Evolutionary conservation across 2,888 invertebrate genomes (phyloP).

Genomic region (Calameuta filiformis): DNA sequence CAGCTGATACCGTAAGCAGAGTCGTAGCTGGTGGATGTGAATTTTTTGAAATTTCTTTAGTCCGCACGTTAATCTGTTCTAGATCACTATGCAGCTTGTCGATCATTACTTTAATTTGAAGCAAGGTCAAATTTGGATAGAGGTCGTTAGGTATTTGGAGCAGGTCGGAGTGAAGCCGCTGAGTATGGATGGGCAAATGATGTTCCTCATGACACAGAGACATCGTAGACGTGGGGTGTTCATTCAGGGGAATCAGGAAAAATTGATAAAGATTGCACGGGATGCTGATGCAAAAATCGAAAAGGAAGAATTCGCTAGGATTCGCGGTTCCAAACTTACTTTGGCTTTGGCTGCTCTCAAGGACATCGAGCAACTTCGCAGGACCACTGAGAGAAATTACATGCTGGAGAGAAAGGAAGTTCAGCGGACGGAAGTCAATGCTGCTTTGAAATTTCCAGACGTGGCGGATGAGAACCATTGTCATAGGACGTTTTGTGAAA

Average conservation of each 20-base stretch:
- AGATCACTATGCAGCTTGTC: conserved; percentile 64
- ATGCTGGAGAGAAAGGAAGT: conserved; percentile 47
- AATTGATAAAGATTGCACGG: conserved; percentile 44
- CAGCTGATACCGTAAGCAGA: conserved; percentile 57
- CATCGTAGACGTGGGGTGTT: conserved; percentile 58
- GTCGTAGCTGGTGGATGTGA: neutral
- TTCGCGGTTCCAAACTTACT: conserved; percentile 58
- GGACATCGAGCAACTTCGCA: conserved; percentile 61
- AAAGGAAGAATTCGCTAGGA: conserved; percentile 51
- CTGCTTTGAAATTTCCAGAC: conserved; percentile 33
- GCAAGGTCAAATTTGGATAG: conserved; percentile 66
- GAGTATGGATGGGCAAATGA: conserved; percentile 58
- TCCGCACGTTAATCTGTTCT: conserved; percentile 14
- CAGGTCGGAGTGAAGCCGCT: conserved; percentile 57
- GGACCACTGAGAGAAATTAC: conserved; percentile 62
- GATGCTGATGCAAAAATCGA: conserved; percentile 57
- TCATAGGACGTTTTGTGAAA: conserved; percentile 40
- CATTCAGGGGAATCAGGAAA: conserved; percentile 57
- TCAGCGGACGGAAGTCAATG: conserved; percentile 38
- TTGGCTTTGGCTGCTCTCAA: conserved; percentile 59
- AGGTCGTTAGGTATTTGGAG: conserved; percentile 59
- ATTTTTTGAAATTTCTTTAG: neutral
- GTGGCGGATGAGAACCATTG: conserved; percentile 24
- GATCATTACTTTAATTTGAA: conserved; percentile 66
- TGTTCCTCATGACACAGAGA: conserved; percentile 56